phyloP scores from a whole-genome alignment of 1,140 invertebrate genomes.

The Sipha flava region DNA sequence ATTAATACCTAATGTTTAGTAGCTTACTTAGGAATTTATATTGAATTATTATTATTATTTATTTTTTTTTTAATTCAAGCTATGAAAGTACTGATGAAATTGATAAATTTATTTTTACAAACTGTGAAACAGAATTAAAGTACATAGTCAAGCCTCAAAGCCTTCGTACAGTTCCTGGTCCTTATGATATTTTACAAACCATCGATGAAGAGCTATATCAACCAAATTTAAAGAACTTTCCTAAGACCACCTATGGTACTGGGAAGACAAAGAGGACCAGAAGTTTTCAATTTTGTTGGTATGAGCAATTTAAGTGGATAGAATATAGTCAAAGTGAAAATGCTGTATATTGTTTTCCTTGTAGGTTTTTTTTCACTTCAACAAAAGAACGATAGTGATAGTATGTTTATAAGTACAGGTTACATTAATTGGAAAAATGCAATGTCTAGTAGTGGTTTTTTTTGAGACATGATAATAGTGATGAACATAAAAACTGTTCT shows the following conservation, averaged over 20 bases:
- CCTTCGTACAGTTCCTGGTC: not conserved
- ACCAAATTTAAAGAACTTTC: not conserved
- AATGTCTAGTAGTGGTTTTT: not conserved
- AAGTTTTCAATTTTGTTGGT: not conserved
- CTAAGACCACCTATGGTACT: not conserved
- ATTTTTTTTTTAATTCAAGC: too few relatives aligned
- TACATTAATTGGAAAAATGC: not conserved
- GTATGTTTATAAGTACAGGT: not conserved
- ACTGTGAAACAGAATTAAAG: not conserved
- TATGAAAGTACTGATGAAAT: not conserved
- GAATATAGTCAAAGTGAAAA: not conserved
- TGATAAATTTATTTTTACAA: not conserved
- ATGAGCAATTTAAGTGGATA: not conserved
- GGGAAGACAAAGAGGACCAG: not conserved
- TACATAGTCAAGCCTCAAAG: not conserved
- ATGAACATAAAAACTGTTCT: constrained; percentile 1
- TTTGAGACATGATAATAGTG: not conserved
- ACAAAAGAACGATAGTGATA: not conserved
- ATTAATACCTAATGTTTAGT: too few relatives aligned
- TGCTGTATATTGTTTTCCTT: not conserved
- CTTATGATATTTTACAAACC: not conserved
- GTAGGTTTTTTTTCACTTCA: not conserved
- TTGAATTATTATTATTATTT: too few relatives aligned
- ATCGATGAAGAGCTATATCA: not conserved
- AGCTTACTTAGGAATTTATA: too few relatives aligned